Evolutionary conservation across 2,113 vertebrate genomes (phyloP), one percentile per base, ranked within the genome.

Genomic region (Hassar affinis): DNA sequence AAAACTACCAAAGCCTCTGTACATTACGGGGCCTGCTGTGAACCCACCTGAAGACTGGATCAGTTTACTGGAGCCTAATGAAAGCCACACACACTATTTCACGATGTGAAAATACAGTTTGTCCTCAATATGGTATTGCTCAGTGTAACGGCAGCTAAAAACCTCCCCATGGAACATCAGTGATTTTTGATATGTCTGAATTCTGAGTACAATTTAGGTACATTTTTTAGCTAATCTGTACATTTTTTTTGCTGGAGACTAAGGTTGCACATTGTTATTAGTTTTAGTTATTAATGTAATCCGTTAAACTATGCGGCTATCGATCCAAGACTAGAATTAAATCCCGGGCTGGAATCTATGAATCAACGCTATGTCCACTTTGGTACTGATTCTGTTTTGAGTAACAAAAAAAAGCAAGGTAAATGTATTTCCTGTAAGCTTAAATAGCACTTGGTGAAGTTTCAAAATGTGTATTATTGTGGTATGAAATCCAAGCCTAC

Each of bases 111-210:
- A 69, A 72, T 74, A 42, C 27, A 49, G 38, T 84, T 79, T 79
- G 69, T 22, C 42, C n/a, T 79, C 52, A 49, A 72, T 71, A 78
- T 57, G 51, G 54, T 84, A 72, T 79, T 62, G 54, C 83, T 84
- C 77, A 72, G 66, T 72, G 76, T 62, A 59, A 72, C 61, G 83
- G 83, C 83, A 84, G 83, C 83, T 84, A 84, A 79, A 84, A 62
- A n/a, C 20, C 54, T 79, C 68, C 77, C 56, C 17, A 20, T 72
- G 45, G 38, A 79, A 38, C 38, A 51, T 52, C 30, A n/a, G 27
- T 17, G 35, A 52, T 79, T 84, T 84, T 79, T 79, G 17, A 51
- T 22, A 59, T 25, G 38, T 47, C 68, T 59, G 22, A 74, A 74
- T 72, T 79, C 35, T 27, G 15, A n/a, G 35, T 66, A 52, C 61